Base-by-base conservation (phyloP, 2,888 invertebrate genomes). In the Toxonevra muliebris region DNA sequence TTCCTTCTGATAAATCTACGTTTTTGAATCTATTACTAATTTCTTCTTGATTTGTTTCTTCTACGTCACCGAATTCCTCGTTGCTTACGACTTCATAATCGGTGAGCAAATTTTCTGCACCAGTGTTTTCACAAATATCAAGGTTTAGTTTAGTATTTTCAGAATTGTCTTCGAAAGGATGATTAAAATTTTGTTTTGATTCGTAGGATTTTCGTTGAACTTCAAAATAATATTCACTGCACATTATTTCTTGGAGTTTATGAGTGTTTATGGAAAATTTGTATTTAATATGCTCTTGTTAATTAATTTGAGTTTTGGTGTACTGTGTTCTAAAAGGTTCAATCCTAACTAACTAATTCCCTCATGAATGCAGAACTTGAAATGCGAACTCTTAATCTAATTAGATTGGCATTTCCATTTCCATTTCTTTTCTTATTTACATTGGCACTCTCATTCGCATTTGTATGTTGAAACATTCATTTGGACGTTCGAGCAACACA, bases 71-170 rank as follows among this genome's bases (percentile, higher is more conserved):
- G 40, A 69, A 40, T 67, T 72, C 64, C 54, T 74, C 74, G 68
- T 69, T 77, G 69, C 9, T 73, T 20, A 73, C 68, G 20, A 74
- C 74, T 60, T 77, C 77, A 63, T 80, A 77, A 45, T 78, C 76
- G 30, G 70, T 69, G 45, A 70, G 42, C 63, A 68, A 57, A 68
- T 69, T 67, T 59, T 68, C 65, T 69, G 70, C 30, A 68, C 72
- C 42, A 66, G 71, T 53, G 68, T 69, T 69, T 69, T 73, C 74
- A 54, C 70, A 70, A 40, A 69, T 69, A 48, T 71, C 74, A 4
- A 69, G 68, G 43, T 69, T 71, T 61, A 63, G 61, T 30, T 62
- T 69, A 19, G 71, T 65, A 2, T 70, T 66, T 53, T 65, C 55
- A n/a, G 62, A 52, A 17, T 11, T 58, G 43, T 42, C 62, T 19